phyloP scores from a whole-genome alignment of 2,888 invertebrate species.

The Dasypogon diadema region DNA sequence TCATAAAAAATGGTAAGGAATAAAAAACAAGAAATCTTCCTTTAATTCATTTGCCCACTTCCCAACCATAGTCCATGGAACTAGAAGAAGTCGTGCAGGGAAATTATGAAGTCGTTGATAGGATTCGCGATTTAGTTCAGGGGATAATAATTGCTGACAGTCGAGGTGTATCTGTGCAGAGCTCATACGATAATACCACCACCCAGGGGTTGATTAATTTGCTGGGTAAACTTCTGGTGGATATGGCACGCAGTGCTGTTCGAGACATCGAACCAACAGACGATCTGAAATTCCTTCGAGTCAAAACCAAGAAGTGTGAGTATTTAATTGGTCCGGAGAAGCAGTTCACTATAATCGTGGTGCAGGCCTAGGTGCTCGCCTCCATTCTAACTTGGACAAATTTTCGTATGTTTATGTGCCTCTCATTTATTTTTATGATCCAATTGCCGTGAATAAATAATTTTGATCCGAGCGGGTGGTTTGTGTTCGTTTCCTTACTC shows the following conservation, averaged over 20 bases:
- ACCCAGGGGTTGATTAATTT: conserved; percentile 62
- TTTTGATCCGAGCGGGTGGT: neutral
- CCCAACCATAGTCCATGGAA: conserved; percentile 43
- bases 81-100: conserved; percentile 61
- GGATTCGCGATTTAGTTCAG: conserved; percentile 61
- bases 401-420: neutral
- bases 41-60: no score
- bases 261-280: conserved; percentile 65
- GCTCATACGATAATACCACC: conserved; percentile 64
- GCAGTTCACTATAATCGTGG: conserved; percentile 64
- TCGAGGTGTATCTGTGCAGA: conserved; percentile 60
- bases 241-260: conserved; percentile 59
- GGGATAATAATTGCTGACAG: conserved; percentile 63
- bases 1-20: neutral
- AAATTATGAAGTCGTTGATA: conserved; percentile 62
- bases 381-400: neutral
- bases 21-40: neutral
- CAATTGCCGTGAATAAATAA: conserved; percentile 15
- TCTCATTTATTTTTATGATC: conserved; percentile 9
- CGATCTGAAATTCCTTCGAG: conserved; percentile 63
- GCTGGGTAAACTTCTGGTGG: neutral
- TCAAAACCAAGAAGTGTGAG: conserved; percentile 65
- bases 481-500: neutral
- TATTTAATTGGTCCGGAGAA: conserved; percentile 64
- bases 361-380: neutral